Base-by-base conservation (phyloP, 2,888 invertebrate genomes). In the Drosophila yooni region DNA sequence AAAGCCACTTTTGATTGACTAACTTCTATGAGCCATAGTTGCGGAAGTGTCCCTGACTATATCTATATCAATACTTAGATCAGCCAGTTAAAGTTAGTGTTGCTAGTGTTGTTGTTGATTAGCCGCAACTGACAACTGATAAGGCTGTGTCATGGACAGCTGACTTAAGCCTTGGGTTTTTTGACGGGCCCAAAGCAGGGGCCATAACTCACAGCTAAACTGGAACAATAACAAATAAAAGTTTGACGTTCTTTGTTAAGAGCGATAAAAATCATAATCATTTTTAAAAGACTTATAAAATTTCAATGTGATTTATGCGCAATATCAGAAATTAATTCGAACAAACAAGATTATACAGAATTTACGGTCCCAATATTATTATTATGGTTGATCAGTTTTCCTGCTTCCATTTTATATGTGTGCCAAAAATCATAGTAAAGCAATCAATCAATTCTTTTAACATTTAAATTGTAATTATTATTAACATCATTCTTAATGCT, bases 21-120 rank as follows among this genome's bases (percentile, higher is more conserved):
- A 31, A 50, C 51, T 48, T 48, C 25, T 43, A 18, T 33, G 38
- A n/a, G 25, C n/a, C 46, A 59, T 13, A 21, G 34, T 40, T 66
- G 36, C 77, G 74, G 79, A 77, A 77, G 77, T 70, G 36, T 5
- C 56, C 31, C 31, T 61, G 64, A 46, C 36, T 43, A 33, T 56
- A 27, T 13, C 33, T 48, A 33, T 56, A 27, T 13, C 10, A 6
- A 36, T 21, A 31, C 31, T 10, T 21, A 43, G 59, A 33, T 34
- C 29, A 27, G 18, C 13, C n/a, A 40, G 46, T 31, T 29, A 31
- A 57, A 7, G 13, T 11, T 21, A 2, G 13, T 33, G 18, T n/a
- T 21, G 21, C 21, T 21, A 21, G 21, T 21, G 21, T 21, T 21
- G 21, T 21, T 21, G 21, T 21, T 21, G 78, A 77, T 74, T 70